These are phyloP conservation scores for Hybognathus amarus DNA, from an alignment of 2,797 vertebrate genomes.

Conservation along the genomic window DNA sequence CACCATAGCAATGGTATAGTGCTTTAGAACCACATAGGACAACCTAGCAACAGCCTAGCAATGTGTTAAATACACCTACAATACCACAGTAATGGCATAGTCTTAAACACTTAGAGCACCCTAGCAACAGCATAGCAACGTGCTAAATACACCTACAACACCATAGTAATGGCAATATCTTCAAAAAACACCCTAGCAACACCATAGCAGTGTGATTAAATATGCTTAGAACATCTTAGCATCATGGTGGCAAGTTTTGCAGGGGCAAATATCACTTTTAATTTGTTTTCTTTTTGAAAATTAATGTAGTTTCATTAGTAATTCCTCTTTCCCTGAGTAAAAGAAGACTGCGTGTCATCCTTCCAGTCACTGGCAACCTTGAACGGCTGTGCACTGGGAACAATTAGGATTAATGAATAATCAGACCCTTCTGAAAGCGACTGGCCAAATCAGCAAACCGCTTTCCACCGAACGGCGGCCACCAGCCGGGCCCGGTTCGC, in stretches of 20 bases:
- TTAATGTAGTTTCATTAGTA: constrained; percentile 2
- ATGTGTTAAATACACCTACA: neutral
- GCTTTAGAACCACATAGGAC: no score
- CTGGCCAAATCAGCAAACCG: constrained; percentile 5
- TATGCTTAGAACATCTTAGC: neutral
- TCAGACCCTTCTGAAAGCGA: constrained; percentile 26
- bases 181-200: neutral
- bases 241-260: neutral
- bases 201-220: neutral
- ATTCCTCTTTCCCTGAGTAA: neutral
- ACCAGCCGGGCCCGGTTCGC: constrained; percentile 35
- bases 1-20: no score
- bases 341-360: neutral
- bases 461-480: constrained; percentile 15
- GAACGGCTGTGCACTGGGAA: constrained; percentile 37
- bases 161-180: neutral
- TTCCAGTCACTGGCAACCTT: neutral
- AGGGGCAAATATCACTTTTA: neutral
- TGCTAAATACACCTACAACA: neutral
- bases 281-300: neutral
- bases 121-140: neutral
- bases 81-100: neutral
- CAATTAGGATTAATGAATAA: constrained; percentile 54
- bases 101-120: neutral
- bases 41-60: neutral